phyloP scores from a whole-genome alignment of 2,797 vertebrate species.

The Champsocephalus esox region DNA sequence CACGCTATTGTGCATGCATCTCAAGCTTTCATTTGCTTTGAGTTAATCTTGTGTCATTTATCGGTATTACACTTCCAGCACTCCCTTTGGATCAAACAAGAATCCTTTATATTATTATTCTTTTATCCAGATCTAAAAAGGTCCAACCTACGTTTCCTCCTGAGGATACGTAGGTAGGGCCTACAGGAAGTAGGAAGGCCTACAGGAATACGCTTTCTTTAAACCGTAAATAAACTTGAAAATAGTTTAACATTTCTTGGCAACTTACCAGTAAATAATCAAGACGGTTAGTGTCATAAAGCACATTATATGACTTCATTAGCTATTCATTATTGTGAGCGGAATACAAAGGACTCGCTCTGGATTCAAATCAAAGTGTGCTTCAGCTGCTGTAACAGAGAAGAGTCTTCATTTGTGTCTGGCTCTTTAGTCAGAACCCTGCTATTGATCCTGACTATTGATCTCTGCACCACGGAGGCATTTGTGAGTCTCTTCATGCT shows the following conservation, averaged over 20 bases:
- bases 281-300: background rate
- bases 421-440: slow-evolving; percentile 46
- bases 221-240: slow-evolving; percentile 49
- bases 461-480: slow-evolving; percentile 28
- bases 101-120: slow-evolving; percentile 64
- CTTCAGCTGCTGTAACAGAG: background rate
- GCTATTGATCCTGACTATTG: slow-evolving; percentile 59
- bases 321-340: slow-evolving; percentile 9
- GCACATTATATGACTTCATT: slow-evolving; percentile 43
- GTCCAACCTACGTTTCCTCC: slow-evolving; percentile 37
- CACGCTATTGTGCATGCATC: slow-evolving; percentile 65
- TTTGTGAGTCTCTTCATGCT: slow-evolving; percentile 27
- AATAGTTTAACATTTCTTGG: slow-evolving; percentile 36
- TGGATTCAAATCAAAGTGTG: slow-evolving; percentile 14
- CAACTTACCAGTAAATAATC: slow-evolving; percentile 38
- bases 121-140: slow-evolving; percentile 50
- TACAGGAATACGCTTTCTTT: slow-evolving; percentile 32
- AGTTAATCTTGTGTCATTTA: slow-evolving; percentile 51
- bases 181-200: slow-evolving; percentile 26
- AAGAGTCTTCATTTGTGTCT: slow-evolving; percentile 27
- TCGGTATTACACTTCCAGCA: slow-evolving; percentile 68
- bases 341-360: background rate
- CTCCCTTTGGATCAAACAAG: slow-evolving; percentile 67
- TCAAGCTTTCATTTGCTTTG: slow-evolving; percentile 59
- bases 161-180: slow-evolving; percentile 28